Percentiles rank a stretch among this genome's conserved stretches.
Evolutionary conservation across 2,797 vertebrate genomes (phyloP).

Genomic region (Simalia tracyae): DNA sequence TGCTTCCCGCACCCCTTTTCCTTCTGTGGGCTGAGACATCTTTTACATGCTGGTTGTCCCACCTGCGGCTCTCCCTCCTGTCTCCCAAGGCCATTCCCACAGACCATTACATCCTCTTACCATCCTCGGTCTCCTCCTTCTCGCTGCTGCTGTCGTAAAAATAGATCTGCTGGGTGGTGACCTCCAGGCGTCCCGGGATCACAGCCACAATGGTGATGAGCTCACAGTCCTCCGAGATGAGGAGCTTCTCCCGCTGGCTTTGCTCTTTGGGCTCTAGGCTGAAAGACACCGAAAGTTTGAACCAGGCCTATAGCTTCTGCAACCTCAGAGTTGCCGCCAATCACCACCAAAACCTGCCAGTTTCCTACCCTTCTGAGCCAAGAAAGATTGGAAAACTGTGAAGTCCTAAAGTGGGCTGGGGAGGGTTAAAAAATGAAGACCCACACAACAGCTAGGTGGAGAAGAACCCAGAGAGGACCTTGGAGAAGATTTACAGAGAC

Average conservation of each 20-base stretch:
- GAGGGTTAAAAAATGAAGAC: not conserved
- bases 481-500: not conserved
- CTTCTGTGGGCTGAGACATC: no score
- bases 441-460: not conserved
- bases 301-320: not conserved
- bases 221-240: conserved; percentile 94
- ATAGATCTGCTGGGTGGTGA: conserved; percentile 94
- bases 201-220: conserved; percentile 92
- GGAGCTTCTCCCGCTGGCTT: conserved; percentile 90
- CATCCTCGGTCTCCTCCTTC: conserved; percentile 94
- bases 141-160: conserved; percentile 92
- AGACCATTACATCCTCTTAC: conserved; percentile 55
- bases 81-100: not conserved
- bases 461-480: not conserved
- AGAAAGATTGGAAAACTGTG: not conserved
- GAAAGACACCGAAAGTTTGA: not conserved
- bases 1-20: no score
- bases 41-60: no score
- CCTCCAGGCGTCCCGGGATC: conserved; percentile 88
- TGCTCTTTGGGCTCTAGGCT: conserved; percentile 86
- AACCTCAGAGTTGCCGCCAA: not conserved
- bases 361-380: no score
- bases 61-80: not conserved
- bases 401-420: not conserved
- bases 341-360: accelerated